Percentiles rank a stretch among this genome's conserved stretches.
Conservation (phyloP, 53 echinoderm and acorn worm species). For the Luidia sarsii region DNA sequence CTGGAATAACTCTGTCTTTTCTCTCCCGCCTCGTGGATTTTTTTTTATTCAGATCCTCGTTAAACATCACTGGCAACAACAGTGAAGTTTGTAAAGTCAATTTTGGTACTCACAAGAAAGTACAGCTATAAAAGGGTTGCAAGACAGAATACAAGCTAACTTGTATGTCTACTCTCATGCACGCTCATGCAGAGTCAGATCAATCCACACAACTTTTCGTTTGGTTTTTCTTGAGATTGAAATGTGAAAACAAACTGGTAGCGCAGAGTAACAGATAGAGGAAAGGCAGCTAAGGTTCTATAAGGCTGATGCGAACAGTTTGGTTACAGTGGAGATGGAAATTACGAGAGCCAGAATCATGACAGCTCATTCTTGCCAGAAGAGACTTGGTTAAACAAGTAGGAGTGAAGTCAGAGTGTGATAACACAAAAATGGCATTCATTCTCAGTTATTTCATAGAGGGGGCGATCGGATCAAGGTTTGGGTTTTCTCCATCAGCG, state of each 20-base stretch:
- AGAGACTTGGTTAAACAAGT: background rate
- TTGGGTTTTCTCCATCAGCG: too few species aligned
- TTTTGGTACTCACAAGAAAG: too few species aligned
- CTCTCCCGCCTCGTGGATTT: too few species aligned
- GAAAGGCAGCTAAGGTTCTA: background rate
- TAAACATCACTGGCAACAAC: too few species aligned
- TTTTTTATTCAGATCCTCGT: too few species aligned
- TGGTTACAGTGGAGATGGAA: background rate
- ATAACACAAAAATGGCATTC: constrained; percentile 28
- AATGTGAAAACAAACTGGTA: background rate
- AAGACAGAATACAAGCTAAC: constrained; percentile 60
- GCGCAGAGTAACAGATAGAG: background rate
- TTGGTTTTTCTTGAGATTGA: background rate
- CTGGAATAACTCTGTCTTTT: background rate
- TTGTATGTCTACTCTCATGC: constrained; percentile 75
- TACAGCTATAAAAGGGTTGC: constrained; percentile 38
- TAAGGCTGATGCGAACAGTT: background rate
- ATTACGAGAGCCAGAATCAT: background rate
- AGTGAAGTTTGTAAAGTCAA: too few species aligned
- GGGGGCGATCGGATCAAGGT: too few species aligned
- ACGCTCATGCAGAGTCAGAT: constrained; percentile 65
- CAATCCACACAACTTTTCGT: constrained; percentile 18
- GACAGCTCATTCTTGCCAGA: too few species aligned
- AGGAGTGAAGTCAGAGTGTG: background rate
- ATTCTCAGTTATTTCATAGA: too few species aligned